phyloP scores from a whole-genome alignment of 2,113 vertebrate species.

The Acrocephalus kingi region DNA sequence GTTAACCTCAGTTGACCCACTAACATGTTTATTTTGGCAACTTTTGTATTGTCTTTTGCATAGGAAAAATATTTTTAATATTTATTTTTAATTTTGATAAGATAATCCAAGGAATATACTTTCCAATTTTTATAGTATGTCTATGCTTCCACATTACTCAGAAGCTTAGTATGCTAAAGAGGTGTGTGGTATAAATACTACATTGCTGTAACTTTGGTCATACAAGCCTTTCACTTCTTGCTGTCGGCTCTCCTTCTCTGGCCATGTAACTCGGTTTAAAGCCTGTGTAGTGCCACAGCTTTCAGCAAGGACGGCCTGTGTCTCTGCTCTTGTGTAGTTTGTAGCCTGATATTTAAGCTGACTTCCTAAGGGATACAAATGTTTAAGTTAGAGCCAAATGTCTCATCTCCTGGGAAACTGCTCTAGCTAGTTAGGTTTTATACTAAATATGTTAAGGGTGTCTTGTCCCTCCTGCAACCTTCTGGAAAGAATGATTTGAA shows the following conservation, averaged over 20 bases:
- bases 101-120: background rate
- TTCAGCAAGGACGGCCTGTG: accelerated
- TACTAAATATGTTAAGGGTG: background rate
- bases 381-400: background rate
- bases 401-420: background rate
- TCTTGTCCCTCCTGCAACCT: background rate
- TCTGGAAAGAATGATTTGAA: background rate
- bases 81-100: background rate
- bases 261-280: accelerated
- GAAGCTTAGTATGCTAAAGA: background rate
- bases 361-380: background rate
- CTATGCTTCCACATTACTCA: background rate
- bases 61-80: background rate
- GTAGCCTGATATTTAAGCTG: background rate
- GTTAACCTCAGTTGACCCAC: background rate
- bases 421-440: background rate
- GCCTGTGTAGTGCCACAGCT: background rate
- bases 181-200: accelerated
- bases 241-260: background rate
- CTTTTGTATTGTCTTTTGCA: background rate
- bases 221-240: background rate
- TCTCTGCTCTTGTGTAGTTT: background rate
- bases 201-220: background rate
- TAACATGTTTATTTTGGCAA: background rate
- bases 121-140: background rate